phyloP scores from a whole-genome alignment of 2,888 invertebrate genomes.

The Tinea trinotella region DNA sequence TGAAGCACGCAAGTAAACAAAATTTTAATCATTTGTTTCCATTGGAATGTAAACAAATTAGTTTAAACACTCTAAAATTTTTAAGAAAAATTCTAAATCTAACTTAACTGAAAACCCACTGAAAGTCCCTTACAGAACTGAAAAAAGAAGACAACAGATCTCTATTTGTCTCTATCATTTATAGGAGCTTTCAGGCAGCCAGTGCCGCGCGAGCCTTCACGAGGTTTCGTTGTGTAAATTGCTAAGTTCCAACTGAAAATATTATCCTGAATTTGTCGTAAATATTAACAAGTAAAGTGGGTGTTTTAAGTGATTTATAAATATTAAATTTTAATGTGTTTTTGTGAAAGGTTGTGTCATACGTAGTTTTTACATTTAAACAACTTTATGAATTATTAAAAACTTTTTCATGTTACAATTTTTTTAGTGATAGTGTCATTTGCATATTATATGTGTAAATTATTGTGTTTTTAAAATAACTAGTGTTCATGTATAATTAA shows the following conservation, averaged over 20 bases:
- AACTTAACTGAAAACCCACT: not conserved
- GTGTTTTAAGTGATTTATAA: not conserved
- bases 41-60: too few species aligned
- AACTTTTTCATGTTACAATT: not conserved
- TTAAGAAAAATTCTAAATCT: not conserved
- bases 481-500: too few species aligned
- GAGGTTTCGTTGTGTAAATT: not conserved
- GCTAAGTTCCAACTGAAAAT: not conserved
- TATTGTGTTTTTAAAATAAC: too few species aligned
- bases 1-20: not conserved
- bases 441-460: too few species aligned
- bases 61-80: not conserved
- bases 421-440: not conserved
- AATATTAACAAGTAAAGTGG: conserved; percentile 4
- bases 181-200: conserved; percentile 1
- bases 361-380: not conserved
- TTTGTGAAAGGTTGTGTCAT: not conserved
- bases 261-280: not conserved
- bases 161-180: not conserved
- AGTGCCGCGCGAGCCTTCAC: conserved; percentile 6
- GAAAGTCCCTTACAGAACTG: conserved; percentile 4
- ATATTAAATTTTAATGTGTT: not conserved
- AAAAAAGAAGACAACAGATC: not conserved
- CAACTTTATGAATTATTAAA: not conserved
- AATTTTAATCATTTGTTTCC: not conserved